These are phyloP conservation scores for Cryptotermes secundus DNA, from an alignment of 1,140 invertebrate genomes.

Conservation along the genomic window DNA sequence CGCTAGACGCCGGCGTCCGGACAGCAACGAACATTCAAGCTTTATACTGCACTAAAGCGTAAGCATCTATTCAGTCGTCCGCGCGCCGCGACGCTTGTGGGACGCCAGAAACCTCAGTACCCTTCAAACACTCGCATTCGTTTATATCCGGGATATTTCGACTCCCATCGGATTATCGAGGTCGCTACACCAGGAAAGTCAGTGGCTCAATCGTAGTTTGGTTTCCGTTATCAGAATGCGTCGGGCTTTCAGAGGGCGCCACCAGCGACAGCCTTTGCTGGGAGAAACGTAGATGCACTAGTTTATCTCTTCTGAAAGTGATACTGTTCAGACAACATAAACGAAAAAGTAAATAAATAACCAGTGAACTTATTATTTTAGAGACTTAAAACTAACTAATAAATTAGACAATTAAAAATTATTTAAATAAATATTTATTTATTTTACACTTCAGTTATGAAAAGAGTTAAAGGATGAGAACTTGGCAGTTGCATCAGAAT, in stretches of 20 bases:
- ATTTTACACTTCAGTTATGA: too few species aligned
- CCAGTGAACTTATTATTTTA: too few species aligned
- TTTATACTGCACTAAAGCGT: not conserved
- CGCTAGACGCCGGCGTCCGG: not conserved
- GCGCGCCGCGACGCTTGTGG: not conserved
- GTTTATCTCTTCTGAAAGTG: not conserved
- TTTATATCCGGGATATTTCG: conserved; percentile 6
- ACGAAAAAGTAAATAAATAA: too few species aligned
- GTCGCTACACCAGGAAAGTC: not conserved
- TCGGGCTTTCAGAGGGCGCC: not conserved
- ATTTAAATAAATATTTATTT: too few species aligned
- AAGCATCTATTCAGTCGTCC: not conserved
- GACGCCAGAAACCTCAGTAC: not conserved
- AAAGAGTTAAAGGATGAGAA: too few species aligned
- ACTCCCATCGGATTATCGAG: conserved; percentile 2
- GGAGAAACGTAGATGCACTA: not conserved
- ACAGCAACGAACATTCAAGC: not conserved
- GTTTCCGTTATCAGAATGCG: not conserved
- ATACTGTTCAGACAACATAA: too few species aligned
- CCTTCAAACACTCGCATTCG: not conserved
- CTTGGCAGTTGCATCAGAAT: too few species aligned
- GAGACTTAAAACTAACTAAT: too few species aligned
- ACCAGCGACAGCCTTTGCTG: not conserved
- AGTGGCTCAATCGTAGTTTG: not conserved
- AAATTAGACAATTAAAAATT: too few species aligned